phyloP scores from a whole-genome alignment of 1,140 invertebrate genomes.

The Oncopeltus fasciatus region DNA sequence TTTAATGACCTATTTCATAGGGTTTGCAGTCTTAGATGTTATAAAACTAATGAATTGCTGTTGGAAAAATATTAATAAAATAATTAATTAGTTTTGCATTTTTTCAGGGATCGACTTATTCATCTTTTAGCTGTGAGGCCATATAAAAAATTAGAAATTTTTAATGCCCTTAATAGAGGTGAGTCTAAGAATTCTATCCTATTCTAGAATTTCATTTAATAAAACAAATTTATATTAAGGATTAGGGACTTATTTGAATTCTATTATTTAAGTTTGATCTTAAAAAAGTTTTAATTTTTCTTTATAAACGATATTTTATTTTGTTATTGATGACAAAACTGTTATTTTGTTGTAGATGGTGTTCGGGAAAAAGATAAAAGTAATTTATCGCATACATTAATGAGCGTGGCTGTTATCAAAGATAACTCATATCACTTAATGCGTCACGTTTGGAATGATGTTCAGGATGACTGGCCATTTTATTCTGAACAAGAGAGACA shows the following conservation, averaged over 20 bases:
- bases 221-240: too few species aligned
- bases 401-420: slow-evolving; percentile 59
- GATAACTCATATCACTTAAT: slow-evolving; percentile 79
- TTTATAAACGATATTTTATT: not conserved
- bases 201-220: too few species aligned
- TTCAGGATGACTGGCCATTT: slow-evolving; percentile 86
- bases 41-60: too few species aligned
- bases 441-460: slow-evolving; percentile 77
- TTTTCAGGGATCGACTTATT: slow-evolving; percentile 71
- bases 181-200: too few species aligned
- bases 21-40: too few species aligned
- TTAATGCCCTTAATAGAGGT: slow-evolving; percentile 64
- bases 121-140: slow-evolving; percentile 81
- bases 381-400: slow-evolving; percentile 49
- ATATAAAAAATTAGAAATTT: slow-evolving; percentile 82
- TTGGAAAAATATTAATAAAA: too few species aligned
- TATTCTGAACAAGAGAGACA: slow-evolving; percentile 78
- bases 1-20: too few species aligned
- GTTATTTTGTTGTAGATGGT: slow-evolving; percentile 47
- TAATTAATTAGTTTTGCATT: slow-evolving; percentile 20
- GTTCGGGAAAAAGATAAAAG: slow-evolving; percentile 67
- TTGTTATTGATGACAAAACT: not conserved
- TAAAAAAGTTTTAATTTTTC: too few species aligned
- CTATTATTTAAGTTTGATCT: too few species aligned
- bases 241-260: too few species aligned